Evolutionary conservation across 2,113 vertebrate species (phyloP).

Genomic region (Lepus timidus): DNA sequence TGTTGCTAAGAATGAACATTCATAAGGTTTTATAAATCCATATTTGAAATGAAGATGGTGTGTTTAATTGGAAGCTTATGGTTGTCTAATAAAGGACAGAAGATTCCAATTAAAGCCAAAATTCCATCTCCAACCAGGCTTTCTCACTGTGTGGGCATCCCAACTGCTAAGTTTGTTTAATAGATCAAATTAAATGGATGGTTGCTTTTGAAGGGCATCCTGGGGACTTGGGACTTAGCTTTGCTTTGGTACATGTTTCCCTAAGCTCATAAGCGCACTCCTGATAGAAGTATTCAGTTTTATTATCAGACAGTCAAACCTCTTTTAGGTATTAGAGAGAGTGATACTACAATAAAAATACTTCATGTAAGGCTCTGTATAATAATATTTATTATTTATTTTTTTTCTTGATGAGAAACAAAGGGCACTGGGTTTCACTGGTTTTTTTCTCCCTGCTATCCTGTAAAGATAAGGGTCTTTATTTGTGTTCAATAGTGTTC

Average conservation of each 20-base stretch:
- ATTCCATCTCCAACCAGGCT: conserved; percentile 71
- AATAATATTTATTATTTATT: not conserved
- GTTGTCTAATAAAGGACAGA: conserved; percentile 80
- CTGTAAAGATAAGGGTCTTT: conserved; percentile 37
- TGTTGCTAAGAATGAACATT: conserved; percentile 76
- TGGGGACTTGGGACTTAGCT: conserved; percentile 67
- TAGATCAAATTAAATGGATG: conserved; percentile 81
- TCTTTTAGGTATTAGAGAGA: conserved; percentile 22
- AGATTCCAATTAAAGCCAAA: conserved; percentile 78
- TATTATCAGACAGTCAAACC: conserved; percentile 55
- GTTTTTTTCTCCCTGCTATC: conserved; percentile 18
- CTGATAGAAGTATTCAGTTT: conserved; percentile 51
- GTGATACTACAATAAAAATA: conserved; percentile 45
- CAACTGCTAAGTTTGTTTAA: conserved; percentile 79
- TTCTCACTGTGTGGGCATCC: conserved; percentile 76
- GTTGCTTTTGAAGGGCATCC: conserved; percentile 77
- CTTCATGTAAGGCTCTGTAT: not conserved
- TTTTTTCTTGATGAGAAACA: conserved; percentile 21
- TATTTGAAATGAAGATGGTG: conserved; percentile 78
- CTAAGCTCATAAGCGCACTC: conserved; percentile 37
- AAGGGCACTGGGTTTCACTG: not conserved
- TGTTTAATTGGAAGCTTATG: conserved; percentile 77
- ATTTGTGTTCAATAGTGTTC: conserved; percentile 4
- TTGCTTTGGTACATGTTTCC: conserved; percentile 43
- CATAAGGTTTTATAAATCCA: conserved; percentile 68